Base-by-base conservation (phyloP, 2,888 invertebrate genomes). In the Herminia tarsipennalis region DNA sequence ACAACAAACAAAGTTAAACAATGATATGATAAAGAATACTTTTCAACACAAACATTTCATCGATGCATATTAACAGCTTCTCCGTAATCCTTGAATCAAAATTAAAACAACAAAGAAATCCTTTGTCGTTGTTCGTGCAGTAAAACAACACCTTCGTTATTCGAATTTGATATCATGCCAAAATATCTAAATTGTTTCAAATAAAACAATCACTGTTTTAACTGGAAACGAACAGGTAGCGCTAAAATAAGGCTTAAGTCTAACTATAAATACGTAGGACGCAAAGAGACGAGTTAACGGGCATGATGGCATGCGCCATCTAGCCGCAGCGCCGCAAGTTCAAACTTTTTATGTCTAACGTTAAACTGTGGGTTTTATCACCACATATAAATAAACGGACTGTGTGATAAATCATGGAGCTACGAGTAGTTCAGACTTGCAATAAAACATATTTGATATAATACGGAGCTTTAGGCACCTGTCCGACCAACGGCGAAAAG, bases 341-440 rank as follows among this genome's bases (percentile, higher is more conserved):
- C 49, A 58, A 66, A 62, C 56, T 69, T 73, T 75, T 76, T 70
- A 66, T 64, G 60, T 65, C 63, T 59, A 56, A 63, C 43, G 63
- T 49, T 58, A 63, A 67, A 67, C 71, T 67, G 73, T 80, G 71
- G 73, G 74, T 74, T 76, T 80, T 73, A 74, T 67, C 63, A 64
- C 66, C 62, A 65, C 69, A 54, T 69, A 74, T 69, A 76, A 79
- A 78, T 76, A 77, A 76, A 70, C 56, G 54, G 59, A 63, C 55
- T 63, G 63, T 56, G 58, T 67, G 64, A 77, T 78, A 73, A 78
- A 77, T 77, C 70, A 72, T 66, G 65, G 56, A 55, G 52, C 43
- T 44, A 38, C 54, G n/a, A n/a, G n/a, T n/a, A n/a, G n/a, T 34
- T 46, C 58, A 67, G 60, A 30, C 39, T 48, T 38, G 39, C 59